Evolutionary conservation across 2,113 vertebrate genomes (phyloP), one percentile per base, ranked within the genome.

Genomic region (Seriola quinqueradiata): DNA sequence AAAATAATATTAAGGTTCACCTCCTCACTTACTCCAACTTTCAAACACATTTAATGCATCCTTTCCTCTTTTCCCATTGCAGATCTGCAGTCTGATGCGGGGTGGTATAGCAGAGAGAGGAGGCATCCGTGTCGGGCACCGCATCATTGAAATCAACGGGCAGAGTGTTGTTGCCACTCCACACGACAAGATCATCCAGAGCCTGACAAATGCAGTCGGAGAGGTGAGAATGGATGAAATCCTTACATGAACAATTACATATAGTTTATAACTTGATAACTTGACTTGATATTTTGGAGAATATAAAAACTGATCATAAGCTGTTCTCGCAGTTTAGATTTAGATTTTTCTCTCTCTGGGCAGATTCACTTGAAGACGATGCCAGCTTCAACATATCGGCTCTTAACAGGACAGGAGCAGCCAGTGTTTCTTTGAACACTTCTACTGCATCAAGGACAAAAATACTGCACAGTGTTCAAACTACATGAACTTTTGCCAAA

Each of bases 291-390:
- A 28, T 21, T 46, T 21, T 44, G 2, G 34, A 25, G 25, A 9
- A 28, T 46, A 5, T 32, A 17, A 19, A 42, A 72, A 58, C 14
- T 2, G 19, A 50, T 55, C 63, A 61, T 6, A 58, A 14, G 10
- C 3, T 46, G 6, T 38, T 40, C 2, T 40, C 4, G 54, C 7
- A 17, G 40, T 61, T 71, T 11, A 34, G 42, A 60, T 63, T 34
- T 3, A 8, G 0, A 40, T 25, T 63, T 75, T 36, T 82, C 16
- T 4, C 0, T 77, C 11, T 86, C 16, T 83, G 36, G 57, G 4
- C 79, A 99, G 98, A 97, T 99, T 50, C 97, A 97, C 86, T 95
- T 99, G 94, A 99, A 99, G 96, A 99, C 96, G 0, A 99, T 99
- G 98, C 98, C 97, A 0, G 96, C 96, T 0, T 97, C 98, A 23